Base-by-base conservation (phyloP, 2,797 vertebrate species). In the Acanthurus tractus region DNA sequence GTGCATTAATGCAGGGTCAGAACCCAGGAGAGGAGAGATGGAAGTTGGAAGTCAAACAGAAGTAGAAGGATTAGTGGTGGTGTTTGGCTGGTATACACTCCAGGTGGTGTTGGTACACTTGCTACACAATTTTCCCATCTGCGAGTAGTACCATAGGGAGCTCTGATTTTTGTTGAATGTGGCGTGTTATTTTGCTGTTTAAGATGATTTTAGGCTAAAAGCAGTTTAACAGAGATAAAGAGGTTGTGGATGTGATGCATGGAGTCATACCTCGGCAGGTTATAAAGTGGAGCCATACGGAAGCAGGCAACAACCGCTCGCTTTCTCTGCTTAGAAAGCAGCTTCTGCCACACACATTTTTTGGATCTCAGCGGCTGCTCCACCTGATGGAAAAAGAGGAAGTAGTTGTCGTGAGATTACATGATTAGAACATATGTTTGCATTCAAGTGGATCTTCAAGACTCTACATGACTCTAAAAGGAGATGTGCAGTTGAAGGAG, bases 251-350 rank as follows among this genome's bases (percentile, higher is more conserved):
- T 71, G 53, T 45, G 15, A 68, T 36, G 46, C 25, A 13, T 4
- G 40, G 20, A 61, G 34, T 49, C 40, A 77, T 96, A 98, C 98
- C 98, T 97, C 67, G 98, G 98, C 53, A 99, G 94, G 83, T 99
- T 99, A 90, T 99, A 99, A 59, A 99, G 94, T 0, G 98, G 98
- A 57, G 98, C 98, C 98, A 99, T 99, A 65, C 98, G 96, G 91
- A 99, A 99, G 89, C 98, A 99, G 8, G 98, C 98, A 53, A 99
- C 98, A n/a, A 99, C 98, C 0, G 98, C 98, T 86, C 98, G 94
- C 89, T 99, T 99, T 56, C 98, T 96, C 93, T 99, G 98, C 78
- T 99, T 99, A 86, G 98, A 99, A 40, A 99, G 89, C 50, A 99
- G 89, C 85, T 99, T 99, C 92, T 99, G 97, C 98, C 98, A 99